phyloP scores from a whole-genome alignment of 2,113 vertebrate species.

The Erythrolamprus reginae region DNA sequence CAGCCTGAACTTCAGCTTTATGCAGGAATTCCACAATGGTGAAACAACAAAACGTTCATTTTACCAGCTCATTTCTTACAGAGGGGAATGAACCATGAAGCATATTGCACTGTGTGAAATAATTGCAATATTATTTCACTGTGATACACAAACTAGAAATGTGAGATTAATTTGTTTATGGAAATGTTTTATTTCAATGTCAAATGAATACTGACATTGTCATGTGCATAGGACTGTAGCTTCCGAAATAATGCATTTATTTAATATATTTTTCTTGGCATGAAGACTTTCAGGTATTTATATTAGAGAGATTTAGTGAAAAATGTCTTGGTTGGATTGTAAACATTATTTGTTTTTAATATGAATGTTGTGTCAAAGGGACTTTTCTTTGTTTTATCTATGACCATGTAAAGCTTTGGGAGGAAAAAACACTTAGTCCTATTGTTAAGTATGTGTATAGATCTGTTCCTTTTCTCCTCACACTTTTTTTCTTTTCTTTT shows the following conservation, averaged over 20 bases:
- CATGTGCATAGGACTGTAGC: background rate
- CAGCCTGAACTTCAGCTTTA: background rate
- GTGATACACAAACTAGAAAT: background rate
- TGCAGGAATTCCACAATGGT: background rate
- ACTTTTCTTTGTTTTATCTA: conserved; percentile 26
- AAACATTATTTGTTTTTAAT: background rate
- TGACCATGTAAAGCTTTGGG: conserved; percentile 14
- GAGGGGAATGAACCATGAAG: background rate
- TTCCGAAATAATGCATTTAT: background rate
- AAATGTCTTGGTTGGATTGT: background rate
- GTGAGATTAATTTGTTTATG: background rate
- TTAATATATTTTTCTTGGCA: conserved; percentile 9
- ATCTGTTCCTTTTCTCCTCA: conserved; percentile 49
- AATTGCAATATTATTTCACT: background rate
- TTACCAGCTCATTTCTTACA: background rate
- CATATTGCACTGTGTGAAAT: background rate
- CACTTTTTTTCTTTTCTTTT: conserved; percentile 59
- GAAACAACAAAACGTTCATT: background rate
- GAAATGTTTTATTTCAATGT: background rate
- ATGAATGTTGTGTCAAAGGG: background rate
- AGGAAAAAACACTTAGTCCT: background rate
- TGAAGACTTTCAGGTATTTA: background rate
- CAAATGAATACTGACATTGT: background rate
- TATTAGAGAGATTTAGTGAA: background rate
- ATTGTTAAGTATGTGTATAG: conserved; percentile 29